phyloP scores from a whole-genome alignment of 2,888 invertebrate species.

The Oxycera nigricornis region DNA sequence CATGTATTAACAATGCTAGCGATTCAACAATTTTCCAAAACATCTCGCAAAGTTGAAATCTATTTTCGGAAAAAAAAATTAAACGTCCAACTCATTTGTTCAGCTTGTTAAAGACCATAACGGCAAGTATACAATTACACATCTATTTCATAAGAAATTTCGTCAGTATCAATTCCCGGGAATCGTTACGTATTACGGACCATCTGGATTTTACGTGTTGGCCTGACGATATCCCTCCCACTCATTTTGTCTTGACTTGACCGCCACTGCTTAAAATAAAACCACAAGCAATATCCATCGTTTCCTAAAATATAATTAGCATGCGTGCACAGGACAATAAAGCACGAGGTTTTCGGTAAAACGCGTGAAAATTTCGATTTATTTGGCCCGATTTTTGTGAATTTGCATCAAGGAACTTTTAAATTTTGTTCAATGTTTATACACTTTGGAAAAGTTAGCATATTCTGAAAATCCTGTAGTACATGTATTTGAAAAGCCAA shows the following conservation, averaged over 20 bases:
- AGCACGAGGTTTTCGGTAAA: background rate
- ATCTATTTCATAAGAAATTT: conserved; percentile 21
- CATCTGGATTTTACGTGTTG: conserved; percentile 31
- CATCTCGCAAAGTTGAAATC: conserved; percentile 6
- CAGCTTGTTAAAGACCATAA: background rate
- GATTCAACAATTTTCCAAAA: conserved; percentile 3
- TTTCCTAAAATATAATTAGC: background rate
- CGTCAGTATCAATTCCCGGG: conserved; percentile 29
- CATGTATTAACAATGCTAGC: background rate
- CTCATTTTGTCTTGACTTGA: conserved; percentile 1
- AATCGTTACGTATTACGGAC: background rate
- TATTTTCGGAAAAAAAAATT: conserved; percentile 5
- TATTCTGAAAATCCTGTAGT: too few species aligned
- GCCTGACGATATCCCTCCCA: background rate
- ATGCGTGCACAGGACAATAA: background rate
- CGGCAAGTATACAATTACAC: conserved; percentile 25
- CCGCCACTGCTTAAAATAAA: background rate
- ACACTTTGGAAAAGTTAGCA: too few species aligned
- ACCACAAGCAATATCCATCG: background rate
- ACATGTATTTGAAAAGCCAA: too few species aligned
- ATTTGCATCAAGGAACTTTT: too few species aligned
- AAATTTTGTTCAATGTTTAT: too few species aligned
- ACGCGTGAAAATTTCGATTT: too few species aligned
- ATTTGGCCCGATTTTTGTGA: too few species aligned
- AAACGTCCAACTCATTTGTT: background rate